Evolutionary conservation across 2,797 vertebrate species (phyloP).

Genomic region (Halcyon badia): DNA sequence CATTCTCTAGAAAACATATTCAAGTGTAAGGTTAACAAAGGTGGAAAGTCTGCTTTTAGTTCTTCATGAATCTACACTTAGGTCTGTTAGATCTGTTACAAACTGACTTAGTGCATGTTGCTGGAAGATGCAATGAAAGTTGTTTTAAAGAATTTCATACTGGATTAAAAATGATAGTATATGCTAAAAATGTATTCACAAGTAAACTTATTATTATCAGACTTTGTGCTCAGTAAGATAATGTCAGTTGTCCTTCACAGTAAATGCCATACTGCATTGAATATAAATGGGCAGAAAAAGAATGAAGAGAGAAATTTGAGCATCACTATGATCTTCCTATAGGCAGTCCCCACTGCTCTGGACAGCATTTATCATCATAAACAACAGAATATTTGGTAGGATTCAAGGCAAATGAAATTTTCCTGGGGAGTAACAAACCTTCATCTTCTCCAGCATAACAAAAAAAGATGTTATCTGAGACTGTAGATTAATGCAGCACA

Average conservation of each 20-base stretch:
- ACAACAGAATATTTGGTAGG: neutral
- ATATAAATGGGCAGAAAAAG: neutral
- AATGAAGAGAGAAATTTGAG: neutral
- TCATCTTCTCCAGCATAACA: neutral
- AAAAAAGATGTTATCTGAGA: neutral
- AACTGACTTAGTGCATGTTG: neutral
- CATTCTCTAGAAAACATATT: neutral
- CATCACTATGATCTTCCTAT: neutral
- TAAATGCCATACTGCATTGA: neutral
- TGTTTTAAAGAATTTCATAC: accelerated
- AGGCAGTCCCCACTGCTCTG: neutral
- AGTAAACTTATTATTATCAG: neutral
- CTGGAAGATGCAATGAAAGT: neutral
- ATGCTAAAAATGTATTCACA: neutral
- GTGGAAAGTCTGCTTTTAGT: neutral
- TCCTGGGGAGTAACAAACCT: neutral
- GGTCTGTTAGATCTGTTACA: neutral
- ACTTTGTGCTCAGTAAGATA: neutral
- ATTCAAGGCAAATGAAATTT: neutral
- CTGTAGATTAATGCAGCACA: neutral
- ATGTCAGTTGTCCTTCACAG: neutral
- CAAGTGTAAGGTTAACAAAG: neutral
- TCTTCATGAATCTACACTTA: neutral
- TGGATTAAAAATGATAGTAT: neutral
- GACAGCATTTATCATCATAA: neutral